Conservation (phyloP, 1,140 invertebrate genomes). For the Lepidurus couesii region DNA sequence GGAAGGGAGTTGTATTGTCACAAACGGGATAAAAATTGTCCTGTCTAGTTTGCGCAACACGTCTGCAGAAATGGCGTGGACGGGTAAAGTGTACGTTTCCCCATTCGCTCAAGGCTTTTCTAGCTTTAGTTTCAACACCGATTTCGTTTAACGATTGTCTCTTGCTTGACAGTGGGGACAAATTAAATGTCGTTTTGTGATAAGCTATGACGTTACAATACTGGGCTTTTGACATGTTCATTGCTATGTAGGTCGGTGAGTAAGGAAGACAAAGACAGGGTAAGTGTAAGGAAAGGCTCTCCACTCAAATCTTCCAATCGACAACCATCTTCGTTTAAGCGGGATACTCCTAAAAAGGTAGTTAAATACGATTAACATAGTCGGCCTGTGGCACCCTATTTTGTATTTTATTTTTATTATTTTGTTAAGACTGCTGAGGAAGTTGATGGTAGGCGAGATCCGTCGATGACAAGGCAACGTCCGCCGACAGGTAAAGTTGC, state of each 20-base stretch:
- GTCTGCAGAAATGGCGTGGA: no score
- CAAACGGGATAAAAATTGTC: no score
- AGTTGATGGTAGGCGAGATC: constrained; percentile 30
- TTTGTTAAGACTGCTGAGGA: constrained; percentile 26
- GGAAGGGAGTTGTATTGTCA: no score
- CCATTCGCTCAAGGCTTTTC: no score
- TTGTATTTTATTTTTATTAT: background rate
- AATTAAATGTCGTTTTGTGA: no score
- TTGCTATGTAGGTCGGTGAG: constrained; percentile 59
- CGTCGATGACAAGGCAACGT: constrained; percentile 1
- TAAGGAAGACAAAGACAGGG: constrained; percentile 79
- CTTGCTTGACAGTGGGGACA: no score
- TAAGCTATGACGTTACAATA: no score
- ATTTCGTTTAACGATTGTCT: no score
- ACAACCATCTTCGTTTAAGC: constrained; percentile 46
- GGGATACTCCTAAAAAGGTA: constrained; percentile 28
- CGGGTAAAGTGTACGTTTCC: no score
- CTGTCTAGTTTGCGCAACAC: no score
- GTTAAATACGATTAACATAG: background rate
- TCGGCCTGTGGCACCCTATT: background rate
- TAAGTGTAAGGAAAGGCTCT: constrained; percentile 69
- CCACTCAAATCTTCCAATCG: constrained; percentile 53
- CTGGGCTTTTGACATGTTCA: background rate
- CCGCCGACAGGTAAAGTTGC: background rate
- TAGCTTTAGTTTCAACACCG: no score